These are phyloP conservation scores for Eptatretus burgeri DNA, from an alignment of 2,113 vertebrate species.

Conservation along the genomic window DNA sequence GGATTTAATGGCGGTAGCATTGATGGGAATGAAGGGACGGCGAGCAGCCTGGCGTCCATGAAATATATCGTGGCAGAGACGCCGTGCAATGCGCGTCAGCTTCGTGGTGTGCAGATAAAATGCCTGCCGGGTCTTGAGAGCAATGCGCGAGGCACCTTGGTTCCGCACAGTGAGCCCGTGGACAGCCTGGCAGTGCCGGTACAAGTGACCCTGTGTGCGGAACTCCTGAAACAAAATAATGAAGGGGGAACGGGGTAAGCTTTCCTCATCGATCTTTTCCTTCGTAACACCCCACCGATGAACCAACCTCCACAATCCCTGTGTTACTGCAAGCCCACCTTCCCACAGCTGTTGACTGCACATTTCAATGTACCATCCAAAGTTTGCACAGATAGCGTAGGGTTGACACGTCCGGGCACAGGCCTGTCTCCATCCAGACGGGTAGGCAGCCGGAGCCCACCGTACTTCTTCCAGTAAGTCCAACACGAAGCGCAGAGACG, in stretches of 20 bases:
- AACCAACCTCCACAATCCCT: no score
- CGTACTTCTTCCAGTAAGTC: conserved; percentile 99
- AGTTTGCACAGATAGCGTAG: neutral
- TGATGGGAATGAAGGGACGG: conserved; percentile 10
- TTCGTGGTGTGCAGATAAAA: conserved; percentile 11
- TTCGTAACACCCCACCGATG: no score
- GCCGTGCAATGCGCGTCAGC: conserved; percentile 10
- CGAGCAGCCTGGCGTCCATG: conserved; percentile 9
- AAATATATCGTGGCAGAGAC: conserved; percentile 9
- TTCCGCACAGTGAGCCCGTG: conserved; percentile 1
- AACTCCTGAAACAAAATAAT: neutral
- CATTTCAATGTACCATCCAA: neutral
- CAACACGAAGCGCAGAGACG: conserved; percentile 82
- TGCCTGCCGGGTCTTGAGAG: conserved; percentile 11
- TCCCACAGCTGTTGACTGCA: conserved; percentile 2
- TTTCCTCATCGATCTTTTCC: no score
- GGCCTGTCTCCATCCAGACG: conserved; percentile 74
- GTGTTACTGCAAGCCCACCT: neutral
- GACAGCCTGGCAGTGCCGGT: conserved; percentile 5
- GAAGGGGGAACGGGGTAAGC: no score
- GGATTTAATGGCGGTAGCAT: conserved; percentile 10
- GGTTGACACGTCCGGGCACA: conserved; percentile 40
- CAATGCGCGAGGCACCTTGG: conserved; percentile 1
- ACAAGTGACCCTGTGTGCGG: conserved; percentile 4
- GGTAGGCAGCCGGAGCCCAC: conserved; percentile 93